A percentile compares a stretch with the other conserved stretches of the same genome.
These are phyloP conservation scores for Agonopterix heracliana DNA, from an alignment of 2,888 invertebrate genomes.

Conservation along the genomic window DNA sequence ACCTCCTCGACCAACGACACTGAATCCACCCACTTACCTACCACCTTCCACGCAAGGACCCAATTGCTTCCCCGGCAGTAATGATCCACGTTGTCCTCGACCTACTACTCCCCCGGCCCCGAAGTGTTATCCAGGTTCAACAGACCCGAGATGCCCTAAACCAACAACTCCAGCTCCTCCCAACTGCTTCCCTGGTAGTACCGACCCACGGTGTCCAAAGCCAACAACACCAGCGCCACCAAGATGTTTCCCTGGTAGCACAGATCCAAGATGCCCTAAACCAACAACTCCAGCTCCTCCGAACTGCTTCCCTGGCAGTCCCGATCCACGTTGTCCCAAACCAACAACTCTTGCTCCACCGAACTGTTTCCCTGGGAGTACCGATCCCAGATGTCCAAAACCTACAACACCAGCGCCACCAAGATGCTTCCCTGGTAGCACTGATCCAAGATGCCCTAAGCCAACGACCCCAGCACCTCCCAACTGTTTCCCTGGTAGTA, in stretches of 20 bases:
- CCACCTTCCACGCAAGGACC: slow-evolving; percentile 18
- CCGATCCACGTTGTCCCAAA: slow-evolving; percentile 18
- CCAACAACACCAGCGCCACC: slow-evolving; percentile 18
- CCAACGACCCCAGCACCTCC: slow-evolving; percentile 20
- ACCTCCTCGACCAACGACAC: slow-evolving; percentile 30
- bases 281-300: slow-evolving; percentile 20
- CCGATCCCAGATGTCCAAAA: slow-evolving; percentile 21
- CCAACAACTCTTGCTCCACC: slow-evolving; percentile 21
- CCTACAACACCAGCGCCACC: slow-evolving; percentile 23
- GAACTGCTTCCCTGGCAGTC: slow-evolving; percentile 25
- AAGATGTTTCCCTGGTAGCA: slow-evolving; percentile 23
- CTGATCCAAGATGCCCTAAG: slow-evolving; percentile 16
- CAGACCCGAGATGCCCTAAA: slow-evolving; percentile 25
- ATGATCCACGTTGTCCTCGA: slow-evolving; percentile 24
- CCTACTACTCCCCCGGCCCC: slow-evolving; percentile 15
- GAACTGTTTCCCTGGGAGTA: slow-evolving; percentile 22
- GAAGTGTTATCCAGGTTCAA: slow-evolving; percentile 30
- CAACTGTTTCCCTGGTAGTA: slow-evolving; percentile 30
- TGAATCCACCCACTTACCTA: slow-evolving; percentile 29
- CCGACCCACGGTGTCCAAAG: slow-evolving; percentile 21
- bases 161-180: slow-evolving; percentile 25
- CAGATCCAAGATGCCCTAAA: slow-evolving; percentile 24
- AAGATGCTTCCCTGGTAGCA: slow-evolving; percentile 25
- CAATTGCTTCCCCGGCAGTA: slow-evolving; percentile 33
- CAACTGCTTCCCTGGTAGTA: slow-evolving; percentile 22